A percentile compares a stretch with the other conserved stretches of the same genome.
These are phyloP conservation scores for Dasyprocta punctata DNA, from an alignment of 2,113 vertebrate species.

Conservation along the genomic window DNA sequence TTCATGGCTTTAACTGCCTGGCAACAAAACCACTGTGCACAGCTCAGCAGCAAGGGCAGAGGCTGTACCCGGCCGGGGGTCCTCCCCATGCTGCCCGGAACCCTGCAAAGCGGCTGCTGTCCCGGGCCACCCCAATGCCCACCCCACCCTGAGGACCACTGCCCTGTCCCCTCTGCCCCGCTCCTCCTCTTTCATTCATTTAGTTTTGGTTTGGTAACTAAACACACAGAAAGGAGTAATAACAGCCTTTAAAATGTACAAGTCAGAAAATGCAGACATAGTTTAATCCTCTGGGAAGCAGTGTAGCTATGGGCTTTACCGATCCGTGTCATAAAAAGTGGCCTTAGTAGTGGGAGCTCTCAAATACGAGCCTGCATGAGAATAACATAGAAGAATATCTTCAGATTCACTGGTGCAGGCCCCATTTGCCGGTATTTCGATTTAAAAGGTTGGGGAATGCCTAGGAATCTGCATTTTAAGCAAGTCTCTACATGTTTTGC, in stretches of 20 bases:
- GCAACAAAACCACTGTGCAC: not conserved
- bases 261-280: not conserved
- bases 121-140: not conserved
- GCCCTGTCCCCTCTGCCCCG: not conserved
- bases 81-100: not conserved
- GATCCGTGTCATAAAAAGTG: not conserved
- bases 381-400: not conserved
- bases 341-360: not conserved
- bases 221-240: slow-evolving; percentile 12
- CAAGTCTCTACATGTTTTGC: not conserved
- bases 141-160: not conserved
- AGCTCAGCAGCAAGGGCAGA: not conserved
- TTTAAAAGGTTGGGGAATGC: not conserved
- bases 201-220: not conserved
- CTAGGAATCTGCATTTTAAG: slow-evolving; percentile 18
- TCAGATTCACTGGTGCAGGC: not conserved
- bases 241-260: not conserved
- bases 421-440: not conserved
- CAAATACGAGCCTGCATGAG: not conserved
- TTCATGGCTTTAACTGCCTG: not conserved
- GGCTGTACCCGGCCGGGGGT: not conserved
- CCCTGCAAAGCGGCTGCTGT: not conserved
- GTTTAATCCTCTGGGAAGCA: not conserved
- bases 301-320: not conserved
- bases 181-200: not conserved